A percentile compares a stretch with the other conserved stretches of the same genome.
These are phyloP conservation scores for Talpa occidentalis DNA, from an alignment of 2,113 vertebrate species.

Conservation along the genomic window DNA sequence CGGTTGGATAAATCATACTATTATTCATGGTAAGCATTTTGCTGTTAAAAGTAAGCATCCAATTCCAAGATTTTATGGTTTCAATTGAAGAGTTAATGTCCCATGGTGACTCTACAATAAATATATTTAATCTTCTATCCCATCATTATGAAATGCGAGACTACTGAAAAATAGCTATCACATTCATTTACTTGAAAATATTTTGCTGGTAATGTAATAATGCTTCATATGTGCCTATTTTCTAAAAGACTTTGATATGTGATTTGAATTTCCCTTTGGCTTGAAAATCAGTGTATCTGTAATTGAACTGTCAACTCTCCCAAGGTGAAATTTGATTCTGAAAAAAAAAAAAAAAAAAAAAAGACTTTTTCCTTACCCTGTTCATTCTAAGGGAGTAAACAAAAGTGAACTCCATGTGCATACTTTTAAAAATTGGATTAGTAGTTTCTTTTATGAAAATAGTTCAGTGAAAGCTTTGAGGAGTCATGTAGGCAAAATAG, in stretches of 20 bases:
- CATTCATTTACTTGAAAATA: slow-evolving; percentile 61
- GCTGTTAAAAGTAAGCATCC: slow-evolving; percentile 44
- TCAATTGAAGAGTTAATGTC: slow-evolving; percentile 60
- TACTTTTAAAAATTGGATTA: background rate
- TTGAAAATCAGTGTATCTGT: slow-evolving; percentile 29
- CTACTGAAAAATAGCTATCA: slow-evolving; percentile 56
- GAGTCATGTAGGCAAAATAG: background rate
- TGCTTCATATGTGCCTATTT: background rate
- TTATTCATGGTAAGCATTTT: slow-evolving; percentile 61
- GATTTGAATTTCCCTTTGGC: slow-evolving; percentile 46
- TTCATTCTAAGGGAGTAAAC: slow-evolving; percentile 45
- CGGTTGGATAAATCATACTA: background rate
- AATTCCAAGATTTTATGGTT: slow-evolving; percentile 47
- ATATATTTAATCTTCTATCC: slow-evolving; percentile 61
- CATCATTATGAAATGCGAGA: slow-evolving; percentile 49
- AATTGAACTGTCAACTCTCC: slow-evolving; percentile 35
- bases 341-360: background rate
- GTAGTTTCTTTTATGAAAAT: background rate
- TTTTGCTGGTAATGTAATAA: slow-evolving; percentile 51
- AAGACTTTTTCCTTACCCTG: background rate
- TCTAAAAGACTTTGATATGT: slow-evolving; percentile 46
- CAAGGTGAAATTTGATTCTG: background rate
- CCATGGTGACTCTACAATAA: slow-evolving; percentile 55
- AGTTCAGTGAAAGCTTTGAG: slow-evolving; percentile 32
- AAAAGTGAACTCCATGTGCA: background rate